A percentile compares a stretch with the other conserved stretches of the same genome.
phyloP scores from a whole-genome alignment of 2,797 vertebrate genomes.

The Florisuga fusca region DNA sequence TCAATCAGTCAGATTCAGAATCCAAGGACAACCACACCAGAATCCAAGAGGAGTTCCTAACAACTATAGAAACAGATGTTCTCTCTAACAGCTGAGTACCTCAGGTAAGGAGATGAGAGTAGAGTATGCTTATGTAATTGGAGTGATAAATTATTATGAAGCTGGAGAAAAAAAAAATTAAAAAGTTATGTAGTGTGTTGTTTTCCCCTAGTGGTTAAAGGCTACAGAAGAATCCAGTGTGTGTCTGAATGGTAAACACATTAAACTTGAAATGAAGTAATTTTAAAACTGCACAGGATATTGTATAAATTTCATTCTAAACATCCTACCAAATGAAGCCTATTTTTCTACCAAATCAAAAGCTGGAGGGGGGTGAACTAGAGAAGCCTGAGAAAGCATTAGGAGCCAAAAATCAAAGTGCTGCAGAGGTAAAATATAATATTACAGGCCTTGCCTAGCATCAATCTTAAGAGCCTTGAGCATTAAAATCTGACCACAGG shows the following conservation, averaged over 20 bases:
- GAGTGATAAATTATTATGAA: background rate
- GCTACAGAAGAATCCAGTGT: background rate
- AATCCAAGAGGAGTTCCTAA: background rate
- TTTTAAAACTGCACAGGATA: background rate
- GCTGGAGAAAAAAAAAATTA: background rate
- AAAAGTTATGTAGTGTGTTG: background rate
- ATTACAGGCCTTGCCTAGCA: background rate
- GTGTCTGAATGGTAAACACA: background rate
- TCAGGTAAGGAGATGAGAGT: background rate
- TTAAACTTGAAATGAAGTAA: background rate
- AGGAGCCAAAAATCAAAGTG: background rate
- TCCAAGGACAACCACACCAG: background rate
- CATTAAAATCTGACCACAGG: background rate
- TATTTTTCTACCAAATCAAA: background rate
- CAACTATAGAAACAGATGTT: background rate
- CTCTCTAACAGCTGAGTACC: background rate
- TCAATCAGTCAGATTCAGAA: background rate
- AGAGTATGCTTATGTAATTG: background rate
- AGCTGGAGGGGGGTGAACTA: background rate
- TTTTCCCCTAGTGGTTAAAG: background rate
- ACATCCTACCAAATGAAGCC: background rate
- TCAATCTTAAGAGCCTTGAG: background rate
- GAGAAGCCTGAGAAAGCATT: background rate
- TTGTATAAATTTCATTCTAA: background rate
- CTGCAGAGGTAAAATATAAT: background rate